Percentiles rank a stretch among this genome's conserved stretches.
Conservation (phyloP, 2,888 invertebrate genomes). For the Melieria omissa region DNA sequence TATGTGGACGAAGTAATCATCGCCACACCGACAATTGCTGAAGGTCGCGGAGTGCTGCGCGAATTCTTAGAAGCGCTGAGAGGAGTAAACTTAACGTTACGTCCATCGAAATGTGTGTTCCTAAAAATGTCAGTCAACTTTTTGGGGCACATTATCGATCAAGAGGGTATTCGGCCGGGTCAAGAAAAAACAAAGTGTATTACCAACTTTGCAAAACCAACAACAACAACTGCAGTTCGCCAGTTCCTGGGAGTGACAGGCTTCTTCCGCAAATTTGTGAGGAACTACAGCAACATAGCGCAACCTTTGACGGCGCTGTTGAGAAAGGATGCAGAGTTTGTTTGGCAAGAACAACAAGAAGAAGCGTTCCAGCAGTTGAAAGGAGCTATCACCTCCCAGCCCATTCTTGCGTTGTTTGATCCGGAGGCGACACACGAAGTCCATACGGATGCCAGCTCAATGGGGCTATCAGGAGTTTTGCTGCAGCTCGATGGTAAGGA, state of each 20-base stretch:
- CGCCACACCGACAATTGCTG: constrained; percentile 16
- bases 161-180: constrained; percentile 21
- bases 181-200: constrained; percentile 30
- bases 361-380: too few species aligned
- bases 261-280: constrained; percentile 1
- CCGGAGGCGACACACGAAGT: too few species aligned
- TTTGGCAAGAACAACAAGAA: too few species aligned
- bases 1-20: constrained; percentile 42
- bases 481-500: too few species aligned
- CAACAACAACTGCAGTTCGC: constrained; percentile 14
- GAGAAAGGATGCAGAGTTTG: too few species aligned
- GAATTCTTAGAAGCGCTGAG: constrained; percentile 22
- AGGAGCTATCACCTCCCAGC: too few species aligned
- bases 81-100: constrained; percentile 31
- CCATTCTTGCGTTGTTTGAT: too few species aligned
- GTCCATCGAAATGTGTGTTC: constrained; percentile 44
- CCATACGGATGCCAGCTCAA: too few species aligned
- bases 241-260: constrained; percentile 21
- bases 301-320: constrained; percentile 35
- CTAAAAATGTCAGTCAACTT: constrained; percentile 32
- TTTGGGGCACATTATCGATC: constrained; percentile 29
- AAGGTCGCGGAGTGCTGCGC: constrained; percentile 14
- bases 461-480: too few species aligned
- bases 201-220: constrained; percentile 32
- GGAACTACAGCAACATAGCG: constrained; percentile 27